Base-by-base conservation (phyloP, 2,888 invertebrate genomes). In the Eupithecia subumbrata region DNA sequence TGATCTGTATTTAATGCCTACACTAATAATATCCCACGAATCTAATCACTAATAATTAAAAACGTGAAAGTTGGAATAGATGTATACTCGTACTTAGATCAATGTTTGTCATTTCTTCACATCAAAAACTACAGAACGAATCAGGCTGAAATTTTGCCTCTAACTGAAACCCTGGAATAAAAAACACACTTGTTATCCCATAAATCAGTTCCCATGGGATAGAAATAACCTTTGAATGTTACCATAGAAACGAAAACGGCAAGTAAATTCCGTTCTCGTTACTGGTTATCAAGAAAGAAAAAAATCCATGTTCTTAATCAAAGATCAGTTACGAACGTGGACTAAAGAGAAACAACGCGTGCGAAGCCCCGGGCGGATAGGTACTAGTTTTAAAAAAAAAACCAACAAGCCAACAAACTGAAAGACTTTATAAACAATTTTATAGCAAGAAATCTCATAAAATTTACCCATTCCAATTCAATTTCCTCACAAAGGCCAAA, bases 391-490 rank as follows among this genome's bases (percentile, higher is more conserved):
- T n/a, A 12, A 14, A 60, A 11, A 22, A 60, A 60, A 14, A 5
- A n/a, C n/a, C 5, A 14, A 25, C n/a, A 60, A 25, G 14, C 25
- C 25, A 60, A 4, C 11, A 22, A 14, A 60, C 52, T 4, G 4
- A 56, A 25, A 1, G 25, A 60, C 25, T 34, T 30, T 5, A 64
- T 63, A 64, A 34, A 64, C 34, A 40, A 67, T n/a, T 67, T 40
- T 5, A 14, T 37, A 37, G 40, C 34, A 30, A n/a, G 40, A 67
- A 67, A n/a, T 22, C 37, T 37, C 37, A 40, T 67, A 67, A 12
- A 22, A 67, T 45, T 68, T 25, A 43, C 18, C 43, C 14, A 45
- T 68, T 43, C 68, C 40, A 68, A 43, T 43, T 40, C 43, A 68
- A 68, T 68, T 22, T 25, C 43, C 52, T 7, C 68, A 1, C 67